Conservation (phyloP, 1,140 invertebrate genomes). For the Proctacanthus coquilletti region DNA sequence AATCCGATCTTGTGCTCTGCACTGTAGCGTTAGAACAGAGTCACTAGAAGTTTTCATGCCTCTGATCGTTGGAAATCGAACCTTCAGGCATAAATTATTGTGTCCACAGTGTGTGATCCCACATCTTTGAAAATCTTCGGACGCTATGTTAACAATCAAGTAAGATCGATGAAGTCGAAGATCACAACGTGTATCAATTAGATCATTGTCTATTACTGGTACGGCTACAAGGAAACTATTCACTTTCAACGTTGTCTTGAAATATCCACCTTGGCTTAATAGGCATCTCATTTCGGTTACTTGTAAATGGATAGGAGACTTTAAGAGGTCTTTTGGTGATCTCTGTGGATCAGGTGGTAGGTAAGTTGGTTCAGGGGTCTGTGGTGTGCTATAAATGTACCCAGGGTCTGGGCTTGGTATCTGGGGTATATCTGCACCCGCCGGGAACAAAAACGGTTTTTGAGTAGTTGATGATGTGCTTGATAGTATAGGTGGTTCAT, state of each 20-base stretch:
- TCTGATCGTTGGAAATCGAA: constrained; percentile 42
- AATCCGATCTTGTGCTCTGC: constrained; percentile 41
- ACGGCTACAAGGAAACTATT: constrained; percentile 20
- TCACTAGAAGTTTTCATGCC: constrained; percentile 46
- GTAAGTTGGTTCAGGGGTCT: not conserved
- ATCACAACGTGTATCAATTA: constrained; percentile 16
- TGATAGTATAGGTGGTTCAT: not conserved
- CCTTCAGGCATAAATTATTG: constrained; percentile 36
- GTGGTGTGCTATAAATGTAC: not conserved
- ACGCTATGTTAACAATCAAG: constrained; percentile 18
- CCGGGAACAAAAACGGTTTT: not conserved
- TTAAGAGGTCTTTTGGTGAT: not conserved
- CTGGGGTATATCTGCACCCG: not conserved
- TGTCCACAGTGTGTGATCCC: constrained; percentile 28
- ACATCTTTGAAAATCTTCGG: constrained; percentile 23
- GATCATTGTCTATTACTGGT: constrained; percentile 18
- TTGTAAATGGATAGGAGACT: constrained; percentile 11
- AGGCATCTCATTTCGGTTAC: constrained; percentile 28
- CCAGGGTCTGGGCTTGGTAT: not conserved
- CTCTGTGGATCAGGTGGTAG: not conserved
- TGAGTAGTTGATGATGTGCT: not conserved
- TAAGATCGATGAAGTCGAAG: constrained; percentile 16
- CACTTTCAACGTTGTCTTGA: constrained; percentile 19
- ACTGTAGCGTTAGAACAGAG: constrained; percentile 41
- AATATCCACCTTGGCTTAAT: constrained; percentile 13